Evolutionary conservation across 2,113 vertebrate genomes (phyloP).

Genomic region (Sisor rabdophorus): DNA sequence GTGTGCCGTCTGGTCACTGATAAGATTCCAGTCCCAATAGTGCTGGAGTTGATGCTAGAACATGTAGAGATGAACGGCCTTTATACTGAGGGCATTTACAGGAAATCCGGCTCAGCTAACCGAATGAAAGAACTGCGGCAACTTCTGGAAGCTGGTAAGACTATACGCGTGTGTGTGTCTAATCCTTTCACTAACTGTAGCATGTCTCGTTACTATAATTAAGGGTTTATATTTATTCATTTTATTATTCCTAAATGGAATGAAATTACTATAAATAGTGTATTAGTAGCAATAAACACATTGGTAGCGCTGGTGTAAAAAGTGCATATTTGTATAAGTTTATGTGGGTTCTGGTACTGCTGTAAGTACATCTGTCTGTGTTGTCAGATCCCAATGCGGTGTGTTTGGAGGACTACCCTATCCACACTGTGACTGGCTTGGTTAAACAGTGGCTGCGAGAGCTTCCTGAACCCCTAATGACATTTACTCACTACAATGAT

Average conservation of each 20-base stretch:
- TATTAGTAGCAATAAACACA: neutral
- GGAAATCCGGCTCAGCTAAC: conserved; percentile 93
- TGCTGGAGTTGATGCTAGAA: conserved; percentile 91
- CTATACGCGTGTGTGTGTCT: neutral
- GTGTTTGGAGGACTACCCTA: conserved; percentile 87
- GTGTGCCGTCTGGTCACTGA: conserved; percentile 79
- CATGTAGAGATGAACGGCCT: conserved; percentile 94
- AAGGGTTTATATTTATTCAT: neutral
- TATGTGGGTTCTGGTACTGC: neutral
- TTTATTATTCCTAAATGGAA: neutral
- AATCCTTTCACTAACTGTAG: neutral
- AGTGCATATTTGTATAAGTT: neutral
- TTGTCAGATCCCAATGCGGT: conserved; percentile 75
- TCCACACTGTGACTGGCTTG: conserved; percentile 90
- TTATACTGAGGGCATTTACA: conserved; percentile 95
- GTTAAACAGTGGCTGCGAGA: conserved; percentile 96
- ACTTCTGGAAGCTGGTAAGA: conserved; percentile 80
- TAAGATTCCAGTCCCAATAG: conserved; percentile 80
- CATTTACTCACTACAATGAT: conserved; percentile 85
- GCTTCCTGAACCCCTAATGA: conserved; percentile 92
- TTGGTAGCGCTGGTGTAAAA: neutral
- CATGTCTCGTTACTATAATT: neutral
- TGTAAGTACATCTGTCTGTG: conserved; percentile 10
- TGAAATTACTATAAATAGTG: too few species aligned
- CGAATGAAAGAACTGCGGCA: conserved; percentile 90